Evolutionary conservation across 2,113 vertebrate species (phyloP).

Genomic region (Atractosteus spatula): DNA sequence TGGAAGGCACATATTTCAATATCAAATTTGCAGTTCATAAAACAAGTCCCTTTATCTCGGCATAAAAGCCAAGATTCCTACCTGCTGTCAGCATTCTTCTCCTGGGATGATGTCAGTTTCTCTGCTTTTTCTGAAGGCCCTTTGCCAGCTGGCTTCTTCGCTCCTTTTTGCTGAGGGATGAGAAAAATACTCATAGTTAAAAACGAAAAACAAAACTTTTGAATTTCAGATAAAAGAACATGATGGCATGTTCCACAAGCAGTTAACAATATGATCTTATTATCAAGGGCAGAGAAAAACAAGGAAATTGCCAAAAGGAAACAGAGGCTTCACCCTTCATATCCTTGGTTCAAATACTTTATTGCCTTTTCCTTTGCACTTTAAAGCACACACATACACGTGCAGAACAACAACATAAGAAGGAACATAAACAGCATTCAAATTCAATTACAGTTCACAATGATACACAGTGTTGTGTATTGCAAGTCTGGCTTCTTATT

Average conservation of each 20-base stretch:
- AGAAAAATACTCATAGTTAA: slow-evolving; percentile 17
- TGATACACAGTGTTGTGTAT: background rate
- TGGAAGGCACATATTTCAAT: background rate
- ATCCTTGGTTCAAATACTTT: background rate
- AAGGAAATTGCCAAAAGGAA: background rate
- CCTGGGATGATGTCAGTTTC: slow-evolving; percentile 49
- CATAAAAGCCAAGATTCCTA: slow-evolving; percentile 28
- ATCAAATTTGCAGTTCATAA: background rate
- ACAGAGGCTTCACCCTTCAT: background rate
- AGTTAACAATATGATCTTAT: background rate
- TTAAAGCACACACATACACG: background rate
- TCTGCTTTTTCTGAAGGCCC: slow-evolving; percentile 51
- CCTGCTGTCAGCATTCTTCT: slow-evolving; percentile 56
- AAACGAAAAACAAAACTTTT: background rate
- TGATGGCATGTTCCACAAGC: background rate
- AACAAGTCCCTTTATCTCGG: background rate
- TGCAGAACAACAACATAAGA: background rate
- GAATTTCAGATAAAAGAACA: background rate
- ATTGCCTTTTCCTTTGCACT: background rate
- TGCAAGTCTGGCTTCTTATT: background rate
- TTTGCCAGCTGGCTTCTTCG: slow-evolving; percentile 51
- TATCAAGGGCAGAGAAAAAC: background rate
- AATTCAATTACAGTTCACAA: background rate
- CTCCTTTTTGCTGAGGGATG: slow-evolving; percentile 36
- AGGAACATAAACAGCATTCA: background rate